Conservation (phyloP, 1,140 invertebrate species). For the Drosophila neocordata region DNA sequence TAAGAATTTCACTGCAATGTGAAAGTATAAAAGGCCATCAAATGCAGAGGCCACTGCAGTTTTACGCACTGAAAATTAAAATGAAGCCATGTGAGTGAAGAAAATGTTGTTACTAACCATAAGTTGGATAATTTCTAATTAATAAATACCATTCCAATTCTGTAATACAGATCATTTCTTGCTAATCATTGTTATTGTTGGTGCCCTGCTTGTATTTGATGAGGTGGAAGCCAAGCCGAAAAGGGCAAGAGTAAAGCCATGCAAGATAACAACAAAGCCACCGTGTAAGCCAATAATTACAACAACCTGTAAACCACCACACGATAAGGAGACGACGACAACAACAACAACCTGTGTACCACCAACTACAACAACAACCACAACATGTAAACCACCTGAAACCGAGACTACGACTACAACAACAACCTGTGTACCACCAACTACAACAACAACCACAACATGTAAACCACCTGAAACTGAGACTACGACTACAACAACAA, state of each 20-base stretch:
- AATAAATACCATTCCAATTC: too few species aligned
- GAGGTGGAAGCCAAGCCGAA: too few species aligned
- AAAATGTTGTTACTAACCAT: background rate
- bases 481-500: background rate
- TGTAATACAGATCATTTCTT: background rate
- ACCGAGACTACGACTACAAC: background rate
- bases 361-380: background rate
- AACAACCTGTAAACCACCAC: background rate
- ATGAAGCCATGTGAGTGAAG: slow-evolving; percentile 58
- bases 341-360: background rate
- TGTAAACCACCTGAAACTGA: too few species aligned
- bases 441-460: background rate
- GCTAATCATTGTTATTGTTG: background rate
- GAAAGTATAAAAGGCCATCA: slow-evolving; percentile 28
- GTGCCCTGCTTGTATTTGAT: background rate
- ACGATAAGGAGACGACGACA: too few species aligned
- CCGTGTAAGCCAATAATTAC: background rate
- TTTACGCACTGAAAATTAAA: slow-evolving; percentile 18
- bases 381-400: too few species aligned
- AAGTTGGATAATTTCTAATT: too few species aligned
- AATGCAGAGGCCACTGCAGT: background rate
- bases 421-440: background rate
- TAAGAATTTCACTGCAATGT: slow-evolving; percentile 2
- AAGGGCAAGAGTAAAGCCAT: too few species aligned
- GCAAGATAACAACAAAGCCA: background rate